A percentile compares a stretch with the other conserved stretches of the same genome.
Evolutionary conservation across 2,797 vertebrate genomes (phyloP).

Genomic region (Parambassis ranga): DNA sequence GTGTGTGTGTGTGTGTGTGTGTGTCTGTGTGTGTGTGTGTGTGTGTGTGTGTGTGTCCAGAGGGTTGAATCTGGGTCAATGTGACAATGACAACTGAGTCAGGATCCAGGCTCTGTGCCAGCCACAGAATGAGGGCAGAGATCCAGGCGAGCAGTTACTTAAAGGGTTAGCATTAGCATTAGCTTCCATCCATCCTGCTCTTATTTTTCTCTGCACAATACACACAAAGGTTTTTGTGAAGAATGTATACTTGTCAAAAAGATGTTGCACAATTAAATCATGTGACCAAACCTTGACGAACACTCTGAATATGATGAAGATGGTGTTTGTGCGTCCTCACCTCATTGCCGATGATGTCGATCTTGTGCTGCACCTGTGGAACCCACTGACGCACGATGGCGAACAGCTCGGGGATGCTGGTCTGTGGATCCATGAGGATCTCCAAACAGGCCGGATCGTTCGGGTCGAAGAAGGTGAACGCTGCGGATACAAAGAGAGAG

Average conservation of each 20-base stretch:
- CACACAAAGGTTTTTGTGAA: no score
- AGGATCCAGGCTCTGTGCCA: no score
- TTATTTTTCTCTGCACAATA: no score
- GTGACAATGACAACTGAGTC: conserved; percentile 5
- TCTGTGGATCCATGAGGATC: conserved; percentile 86
- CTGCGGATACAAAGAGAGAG: conserved; percentile 55
- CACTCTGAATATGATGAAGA: no score
- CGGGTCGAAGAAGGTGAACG: conserved; percentile 93
- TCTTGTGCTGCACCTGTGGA: conserved; percentile 93
- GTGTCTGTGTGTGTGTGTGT: background rate
- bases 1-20: no score
- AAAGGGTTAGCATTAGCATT: no score
- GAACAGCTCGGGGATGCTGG: conserved; percentile 88
- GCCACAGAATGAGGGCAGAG: no score
- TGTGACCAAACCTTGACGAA: no score
- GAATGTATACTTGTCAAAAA: no score
- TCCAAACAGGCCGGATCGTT: conserved; percentile 90
- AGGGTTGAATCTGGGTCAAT: conserved; percentile 31
- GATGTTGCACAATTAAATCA: no score
- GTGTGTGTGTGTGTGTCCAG: background rate
- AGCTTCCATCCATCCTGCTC: no score
- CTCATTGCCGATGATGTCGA: conserved; percentile 91
- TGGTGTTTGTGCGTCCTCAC: conserved; percentile 66
- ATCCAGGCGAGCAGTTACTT: no score
- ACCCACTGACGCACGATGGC: conserved; percentile 94